Conservation (phyloP, 2,113 vertebrate genomes). For the Lepus europaeus region DNA sequence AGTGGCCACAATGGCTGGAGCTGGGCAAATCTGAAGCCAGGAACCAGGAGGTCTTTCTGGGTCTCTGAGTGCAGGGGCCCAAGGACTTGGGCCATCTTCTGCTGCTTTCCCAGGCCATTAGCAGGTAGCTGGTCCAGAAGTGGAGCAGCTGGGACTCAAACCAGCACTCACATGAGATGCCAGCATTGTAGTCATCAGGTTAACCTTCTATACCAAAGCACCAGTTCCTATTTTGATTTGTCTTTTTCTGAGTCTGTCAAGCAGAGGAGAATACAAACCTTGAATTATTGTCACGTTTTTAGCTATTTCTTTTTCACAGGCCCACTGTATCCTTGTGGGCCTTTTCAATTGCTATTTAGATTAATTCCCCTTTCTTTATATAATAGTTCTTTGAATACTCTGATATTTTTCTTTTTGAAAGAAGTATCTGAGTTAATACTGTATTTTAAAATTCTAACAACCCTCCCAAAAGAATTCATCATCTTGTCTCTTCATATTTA, state of each 20-base stretch:
- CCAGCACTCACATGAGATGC: no score
- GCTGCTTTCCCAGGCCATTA: no score
- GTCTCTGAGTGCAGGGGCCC: no score
- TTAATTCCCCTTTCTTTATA: constrained; percentile 3
- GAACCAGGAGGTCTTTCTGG: no score
- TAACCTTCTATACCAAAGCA: not conserved
- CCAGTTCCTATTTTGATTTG: no score
- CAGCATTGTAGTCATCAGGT: not conserved
- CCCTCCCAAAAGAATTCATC: not conserved
- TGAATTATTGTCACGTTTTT: not conserved
- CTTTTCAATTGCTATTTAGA: constrained; percentile 2
- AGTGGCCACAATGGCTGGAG: no score
- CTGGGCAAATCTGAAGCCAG: no score
- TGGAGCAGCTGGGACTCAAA: no score
- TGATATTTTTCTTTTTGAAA: not conserved
- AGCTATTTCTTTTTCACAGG: not conserved
- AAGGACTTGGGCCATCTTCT: no score
- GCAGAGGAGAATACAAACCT: not conserved
- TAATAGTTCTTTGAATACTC: not conserved
- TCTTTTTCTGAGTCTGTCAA: not conserved
- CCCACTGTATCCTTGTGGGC: not conserved
- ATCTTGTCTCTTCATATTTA: not conserved
- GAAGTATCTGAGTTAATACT: not conserved
- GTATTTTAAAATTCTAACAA: not conserved
- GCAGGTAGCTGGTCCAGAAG: no score